Base-by-base conservation (phyloP, 2,888 invertebrate genomes). In the Heliconius hortense region DNA sequence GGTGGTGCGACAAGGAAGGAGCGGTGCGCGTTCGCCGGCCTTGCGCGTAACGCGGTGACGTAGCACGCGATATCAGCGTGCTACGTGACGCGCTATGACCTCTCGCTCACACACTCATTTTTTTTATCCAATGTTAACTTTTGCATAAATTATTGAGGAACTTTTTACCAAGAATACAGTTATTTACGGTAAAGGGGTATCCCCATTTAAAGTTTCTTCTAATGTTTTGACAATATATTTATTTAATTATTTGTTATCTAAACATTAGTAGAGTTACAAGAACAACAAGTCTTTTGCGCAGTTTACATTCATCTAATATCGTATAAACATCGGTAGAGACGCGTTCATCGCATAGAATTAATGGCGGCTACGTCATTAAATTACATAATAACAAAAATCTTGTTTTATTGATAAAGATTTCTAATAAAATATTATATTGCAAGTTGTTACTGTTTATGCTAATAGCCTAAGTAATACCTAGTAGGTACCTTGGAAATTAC, bases 11-110 rank as follows among this genome's bases (percentile, higher is more conserved):
- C 83, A 84, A 90, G 88, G 90, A 89, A 89, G 85, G 80, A 81
- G 79, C 77, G 78, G 74, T 62, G 77, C 86, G 86, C 87, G 84
- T 84, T 86, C 86, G 85, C 79, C 77, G 82, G 79, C 81, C 81
- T 82, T 79, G 82, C 79, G 85, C 88, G 79, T 89, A 89, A 84
- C 87, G 85, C 80, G 72, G 83, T 92, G 91, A 92, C 91, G 91
- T 90, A 81, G 85, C 86, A 85, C 86, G 87, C 87, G 84, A 87
- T 87, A 84, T 81, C 84, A 83, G 82, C 85, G 85, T 90, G 90
- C 90, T 89, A 89, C 84, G 84, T n/a, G 8, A 56, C 56, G 48
- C 18, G 70, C 73, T 74, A 74, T 76, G 80, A 77, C 68, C 80
- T 76, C 79, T 75, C 80, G 77, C 79, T 78, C 79, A 72, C 76